phyloP scores from a whole-genome alignment of 1,140 invertebrate genomes.

The Papilio machaon region DNA sequence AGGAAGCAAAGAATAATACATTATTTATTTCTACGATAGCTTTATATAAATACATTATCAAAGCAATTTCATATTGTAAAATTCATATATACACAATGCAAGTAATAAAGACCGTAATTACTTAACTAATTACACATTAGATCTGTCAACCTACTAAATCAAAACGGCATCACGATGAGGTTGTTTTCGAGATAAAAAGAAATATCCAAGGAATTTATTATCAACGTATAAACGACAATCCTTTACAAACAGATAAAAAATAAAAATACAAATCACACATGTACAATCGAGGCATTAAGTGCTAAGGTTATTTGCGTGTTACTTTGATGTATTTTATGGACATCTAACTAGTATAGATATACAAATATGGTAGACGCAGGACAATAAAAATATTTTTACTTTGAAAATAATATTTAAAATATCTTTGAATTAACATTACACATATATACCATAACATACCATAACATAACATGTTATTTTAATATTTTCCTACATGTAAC shows the following conservation, averaged over 20 bases:
- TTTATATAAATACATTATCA: neutral
- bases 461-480: too few species aligned
- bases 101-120: conserved; percentile 19
- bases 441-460: too few species aligned
- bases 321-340: conserved; percentile 20
- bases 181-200: conserved; percentile 53
- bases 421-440: neutral
- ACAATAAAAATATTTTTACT: neutral
- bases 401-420: neutral
- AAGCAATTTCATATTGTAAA: neutral
- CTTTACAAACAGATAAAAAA: conserved; percentile 41
- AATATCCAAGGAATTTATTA: conserved; percentile 59
- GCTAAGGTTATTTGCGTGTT: conserved; percentile 3
- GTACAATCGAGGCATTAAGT: conserved; percentile 39
- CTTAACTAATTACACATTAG: conserved; percentile 34
- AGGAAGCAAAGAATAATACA: neutral
- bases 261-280: conserved; percentile 23
- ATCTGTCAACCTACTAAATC: conserved; percentile 40
- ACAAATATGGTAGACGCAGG: neutral
- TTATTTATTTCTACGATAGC: neutral
- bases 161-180: conserved; percentile 44
- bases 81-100: neutral
- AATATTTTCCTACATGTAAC: neutral
- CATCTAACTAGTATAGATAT: neutral
- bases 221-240: conserved; percentile 54